Evolutionary conservation across 1,140 invertebrate genomes (phyloP), one percentile per base, ranked within the genome.

Genomic region (Danaus plexippus): DNA sequence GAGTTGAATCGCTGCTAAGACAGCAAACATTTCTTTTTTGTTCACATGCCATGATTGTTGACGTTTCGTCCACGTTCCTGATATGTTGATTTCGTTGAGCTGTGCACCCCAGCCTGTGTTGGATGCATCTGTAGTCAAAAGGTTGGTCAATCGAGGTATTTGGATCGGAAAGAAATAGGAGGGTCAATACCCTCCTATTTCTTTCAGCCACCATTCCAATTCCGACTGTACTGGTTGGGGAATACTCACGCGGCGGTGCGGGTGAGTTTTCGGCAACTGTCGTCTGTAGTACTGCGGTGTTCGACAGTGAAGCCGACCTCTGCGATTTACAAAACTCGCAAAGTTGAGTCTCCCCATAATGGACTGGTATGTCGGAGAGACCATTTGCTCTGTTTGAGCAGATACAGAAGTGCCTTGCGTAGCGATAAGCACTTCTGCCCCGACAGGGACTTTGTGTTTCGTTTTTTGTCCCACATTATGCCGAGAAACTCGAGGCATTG

Each of bases 251-350:
- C n/a, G 46, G 9, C 13, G 13, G 43, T 47, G 15, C 11, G 57
- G 54, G 2, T 46, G 40, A 4, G 9, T 8, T 4, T 64, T 59
- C 2, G 52, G 51, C 41, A 57, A 49, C 18, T 54, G 66, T 66
- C 56, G 63, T 50, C 54, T 70, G 67, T 32, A 66, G 47, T 58
- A 52, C 54, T 71, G 66, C 13, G 71, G 18, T n/a, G 52, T 57
- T 12, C 69, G 61, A 50, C 61, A 70, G 40, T 71, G 59, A 11
- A 74, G 64, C 11, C 63, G 65, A 88, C 89, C 49, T 87, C 87
- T 54, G 83, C 65, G 70, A 88, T 88, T 59, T 71, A 90, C 64
- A 87, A 88, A 64, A 85, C 88, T 57, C 76, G 87, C 85, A 64
- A 85, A 87, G 10, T 89, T 86, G 9, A 73, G 49, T 56, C 45